phyloP scores from a whole-genome alignment of 2,888 invertebrate species.

The Trissoscelio sp. region DNA sequence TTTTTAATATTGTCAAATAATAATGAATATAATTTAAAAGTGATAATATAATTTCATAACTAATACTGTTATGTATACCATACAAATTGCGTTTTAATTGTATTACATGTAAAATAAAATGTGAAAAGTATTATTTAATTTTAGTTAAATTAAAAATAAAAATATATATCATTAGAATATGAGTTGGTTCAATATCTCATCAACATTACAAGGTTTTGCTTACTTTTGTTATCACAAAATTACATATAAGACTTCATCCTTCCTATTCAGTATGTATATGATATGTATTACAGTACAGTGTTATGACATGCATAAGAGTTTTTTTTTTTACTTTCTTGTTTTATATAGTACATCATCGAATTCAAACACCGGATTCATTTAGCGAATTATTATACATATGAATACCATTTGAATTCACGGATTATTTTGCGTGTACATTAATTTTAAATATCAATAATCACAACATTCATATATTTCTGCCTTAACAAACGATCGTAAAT shows the following conservation, averaged over 20 bases:
- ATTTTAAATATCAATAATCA: conserved; percentile 29
- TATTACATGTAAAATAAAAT: no score
- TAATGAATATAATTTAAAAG: no score
- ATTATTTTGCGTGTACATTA: conserved; percentile 9
- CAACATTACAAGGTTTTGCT: conserved; percentile 47
- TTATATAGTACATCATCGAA: neutral
- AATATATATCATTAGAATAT: neutral
- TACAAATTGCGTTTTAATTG: no score
- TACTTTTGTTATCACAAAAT: conserved; percentile 12
- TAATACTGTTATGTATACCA: no score
- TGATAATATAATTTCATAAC: no score
- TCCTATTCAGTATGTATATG: conserved; percentile 25
- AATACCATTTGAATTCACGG: conserved; percentile 2
- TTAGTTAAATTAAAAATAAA: neutral
- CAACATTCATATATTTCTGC: conserved; percentile 27
- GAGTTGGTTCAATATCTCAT: conserved; percentile 16
- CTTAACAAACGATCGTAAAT: conserved; percentile 36
- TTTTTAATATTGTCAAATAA: no score
- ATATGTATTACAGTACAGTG: conserved; percentile 37
- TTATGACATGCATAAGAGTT: conserved; percentile 10
- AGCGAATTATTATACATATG: neutral
- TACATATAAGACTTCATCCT: conserved; percentile 10
- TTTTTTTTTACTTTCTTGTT: neutral
- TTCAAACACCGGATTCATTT: neutral
- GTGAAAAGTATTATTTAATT: neutral